phyloP scores from a whole-genome alignment of 2,113 vertebrate genomes.

The Crocuta crocuta region DNA sequence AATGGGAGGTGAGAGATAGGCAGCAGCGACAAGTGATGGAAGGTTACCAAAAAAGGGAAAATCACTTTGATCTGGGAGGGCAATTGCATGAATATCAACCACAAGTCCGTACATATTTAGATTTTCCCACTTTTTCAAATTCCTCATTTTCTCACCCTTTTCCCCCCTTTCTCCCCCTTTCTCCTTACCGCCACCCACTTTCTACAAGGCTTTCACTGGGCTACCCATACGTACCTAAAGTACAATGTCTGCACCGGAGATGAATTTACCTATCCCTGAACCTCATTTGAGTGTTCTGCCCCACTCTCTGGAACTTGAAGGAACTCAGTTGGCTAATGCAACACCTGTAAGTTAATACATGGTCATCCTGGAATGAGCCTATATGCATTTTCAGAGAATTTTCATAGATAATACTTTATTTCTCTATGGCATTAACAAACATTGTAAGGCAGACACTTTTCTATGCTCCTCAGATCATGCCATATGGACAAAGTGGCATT shows the following conservation, averaged over 20 bases:
- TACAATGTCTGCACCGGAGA: neutral
- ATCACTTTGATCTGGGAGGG: neutral
- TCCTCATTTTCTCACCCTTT: neutral
- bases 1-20: accelerated
- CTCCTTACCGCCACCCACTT: neutral
- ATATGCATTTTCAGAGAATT: neutral
- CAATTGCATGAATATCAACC: neutral
- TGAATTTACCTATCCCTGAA: neutral
- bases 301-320: neutral
- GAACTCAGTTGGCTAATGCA: neutral
- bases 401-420: conserved; percentile 4
- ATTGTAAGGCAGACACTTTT: conserved; percentile 7
- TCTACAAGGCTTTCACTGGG: neutral
- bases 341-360: neutral
- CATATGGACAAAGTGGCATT: neutral
- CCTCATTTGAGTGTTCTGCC: neutral
- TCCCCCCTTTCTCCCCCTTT: too few species aligned
- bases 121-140: neutral
- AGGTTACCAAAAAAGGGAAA: neutral
- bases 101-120: neutral
- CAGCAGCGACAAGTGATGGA: neutral
- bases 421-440: conserved; percentile 15
- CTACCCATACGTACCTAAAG: neutral
- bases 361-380: neutral
- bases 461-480: neutral